Evolutionary conservation across 37 sponge, comb jelly and placozoan species (phyloP).

Genomic region (Halichondria panicea): DNA sequence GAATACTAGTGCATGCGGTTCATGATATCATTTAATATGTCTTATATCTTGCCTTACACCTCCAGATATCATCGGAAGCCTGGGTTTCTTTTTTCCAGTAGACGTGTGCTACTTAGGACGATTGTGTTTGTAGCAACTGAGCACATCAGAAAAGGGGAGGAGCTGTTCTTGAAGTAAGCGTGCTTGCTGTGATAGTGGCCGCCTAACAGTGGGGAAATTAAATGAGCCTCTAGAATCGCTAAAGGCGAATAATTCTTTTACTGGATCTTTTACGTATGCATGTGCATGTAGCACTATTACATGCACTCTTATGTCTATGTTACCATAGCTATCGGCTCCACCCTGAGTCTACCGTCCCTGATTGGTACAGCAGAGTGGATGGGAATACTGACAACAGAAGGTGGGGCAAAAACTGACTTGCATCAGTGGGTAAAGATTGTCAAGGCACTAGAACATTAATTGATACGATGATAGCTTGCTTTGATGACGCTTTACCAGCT

Average conservation of each 20-base stretch:
- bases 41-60: neutral
- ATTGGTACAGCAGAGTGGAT: conserved; percentile 31
- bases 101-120: conserved; percentile 16
- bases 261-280: no score
- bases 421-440: neutral
- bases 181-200: neutral
- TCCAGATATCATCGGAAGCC: conserved; percentile 42
- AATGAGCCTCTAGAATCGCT: no score
- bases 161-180: conserved; percentile 55
- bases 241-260: no score
- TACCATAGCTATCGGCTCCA: conserved; percentile 40
- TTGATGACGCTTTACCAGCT: no score
- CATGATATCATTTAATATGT: neutral
- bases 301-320: neutral
- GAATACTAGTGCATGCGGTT: neutral
- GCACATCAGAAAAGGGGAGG: conserved; percentile 51
- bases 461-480: no score
- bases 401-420: conserved; percentile 12
- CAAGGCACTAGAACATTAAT: neutral
- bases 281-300: neutral
- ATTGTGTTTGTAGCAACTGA: conserved; percentile 50
- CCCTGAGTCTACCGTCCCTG: conserved; percentile 46
- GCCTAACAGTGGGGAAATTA: no score
- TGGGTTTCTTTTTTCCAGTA: conserved; percentile 1
- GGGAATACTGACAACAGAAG: conserved; percentile 28